Conservation (phyloP, 1,140 invertebrate species). For the Drosophila hydei region DNA sequence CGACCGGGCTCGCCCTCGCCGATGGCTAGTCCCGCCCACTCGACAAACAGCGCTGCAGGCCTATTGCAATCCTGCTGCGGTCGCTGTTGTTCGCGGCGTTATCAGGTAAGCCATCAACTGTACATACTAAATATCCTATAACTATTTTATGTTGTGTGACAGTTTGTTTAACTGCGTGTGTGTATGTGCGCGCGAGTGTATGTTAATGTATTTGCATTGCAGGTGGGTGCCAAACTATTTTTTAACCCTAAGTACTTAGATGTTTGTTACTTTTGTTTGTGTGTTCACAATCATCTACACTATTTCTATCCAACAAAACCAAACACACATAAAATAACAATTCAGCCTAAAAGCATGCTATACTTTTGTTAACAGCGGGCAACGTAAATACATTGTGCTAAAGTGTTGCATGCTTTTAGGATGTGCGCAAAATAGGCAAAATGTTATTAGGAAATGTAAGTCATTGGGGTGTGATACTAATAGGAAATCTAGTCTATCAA, state of each 20-base stretch:
- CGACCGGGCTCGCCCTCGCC: slow-evolving; percentile 93
- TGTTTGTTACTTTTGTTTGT: slow-evolving; percentile 54
- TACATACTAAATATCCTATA: slow-evolving; percentile 46
- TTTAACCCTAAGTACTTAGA: slow-evolving; percentile 30
- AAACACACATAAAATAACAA: slow-evolving; percentile 19
- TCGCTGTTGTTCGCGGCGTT: slow-evolving; percentile 93
- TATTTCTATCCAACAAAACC: slow-evolving; percentile 26
- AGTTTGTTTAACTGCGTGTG: not conserved
- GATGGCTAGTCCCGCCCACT: slow-evolving; percentile 94
- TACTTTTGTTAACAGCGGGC: slow-evolving; percentile 5
- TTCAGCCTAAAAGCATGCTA: slow-evolving; percentile 27
- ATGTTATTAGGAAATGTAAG: not conserved
- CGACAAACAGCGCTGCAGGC: slow-evolving; percentile 89
- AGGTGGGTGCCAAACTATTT: slow-evolving; percentile 58
- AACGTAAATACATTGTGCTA: not conserved
- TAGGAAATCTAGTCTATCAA: not conserved
- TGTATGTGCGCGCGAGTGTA: not conserved
- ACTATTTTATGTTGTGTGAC: slow-evolving; percentile 31
- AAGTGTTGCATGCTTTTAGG: slow-evolving; percentile 39
- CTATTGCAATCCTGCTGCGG: slow-evolving; percentile 93
- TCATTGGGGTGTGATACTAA: not conserved
- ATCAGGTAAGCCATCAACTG: slow-evolving; percentile 88
- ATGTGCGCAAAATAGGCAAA: not conserved
- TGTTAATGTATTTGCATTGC: slow-evolving; percentile 23
- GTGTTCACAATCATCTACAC: slow-evolving; percentile 40